phyloP scores from a whole-genome alignment of 2,888 invertebrate genomes.

The Diogma glabrata region DNA sequence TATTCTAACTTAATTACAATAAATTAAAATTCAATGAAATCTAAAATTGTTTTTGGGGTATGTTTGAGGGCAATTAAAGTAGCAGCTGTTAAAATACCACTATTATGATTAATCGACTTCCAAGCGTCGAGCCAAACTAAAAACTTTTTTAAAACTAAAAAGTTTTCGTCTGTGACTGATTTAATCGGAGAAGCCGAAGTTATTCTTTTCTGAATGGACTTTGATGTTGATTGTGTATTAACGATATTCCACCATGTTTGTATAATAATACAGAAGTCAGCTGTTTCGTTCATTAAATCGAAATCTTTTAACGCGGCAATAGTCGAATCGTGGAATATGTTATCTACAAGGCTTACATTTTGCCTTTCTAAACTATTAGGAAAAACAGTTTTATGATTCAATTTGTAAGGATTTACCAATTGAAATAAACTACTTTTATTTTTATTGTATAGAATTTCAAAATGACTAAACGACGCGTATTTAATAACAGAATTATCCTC shows the following conservation, averaged over 20 bases:
- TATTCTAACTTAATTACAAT: not conserved
- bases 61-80: not conserved
- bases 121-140: not conserved
- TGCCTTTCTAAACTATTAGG: not conserved
- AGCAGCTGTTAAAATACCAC: not conserved
- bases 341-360: not conserved
- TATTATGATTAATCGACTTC: not conserved
- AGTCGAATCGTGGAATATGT: conserved; percentile 1
- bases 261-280: not conserved
- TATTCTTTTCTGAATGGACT: not conserved
- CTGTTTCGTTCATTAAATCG: conserved; percentile 1
- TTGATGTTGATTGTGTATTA: not conserved
- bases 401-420: not conserved
- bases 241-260: not conserved
- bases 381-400: not conserved
- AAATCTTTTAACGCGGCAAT: not conserved
- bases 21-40: not conserved
- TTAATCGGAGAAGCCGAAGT: too few species aligned
- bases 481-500: not conserved
- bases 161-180: not conserved
- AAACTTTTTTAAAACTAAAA: not conserved
- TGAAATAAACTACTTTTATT: not conserved
- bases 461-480: not conserved
- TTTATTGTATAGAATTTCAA: not conserved
- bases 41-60: not conserved